These are phyloP conservation scores for Orchesellides sinensis DNA, from an alignment of 2,888 invertebrate species.

Conservation along the genomic window DNA sequence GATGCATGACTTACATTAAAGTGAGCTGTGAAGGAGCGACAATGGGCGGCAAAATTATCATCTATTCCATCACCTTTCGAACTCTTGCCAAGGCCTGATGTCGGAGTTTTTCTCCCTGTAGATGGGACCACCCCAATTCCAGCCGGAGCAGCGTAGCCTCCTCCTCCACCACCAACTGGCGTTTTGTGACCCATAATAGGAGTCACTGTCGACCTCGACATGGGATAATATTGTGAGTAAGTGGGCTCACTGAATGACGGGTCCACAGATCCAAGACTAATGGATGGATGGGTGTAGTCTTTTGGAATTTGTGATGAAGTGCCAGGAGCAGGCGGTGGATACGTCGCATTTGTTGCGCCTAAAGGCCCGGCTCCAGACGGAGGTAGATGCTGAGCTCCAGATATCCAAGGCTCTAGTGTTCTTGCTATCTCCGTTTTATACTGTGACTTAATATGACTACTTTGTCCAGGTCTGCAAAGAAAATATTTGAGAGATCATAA, in stretches of 20 bases:
- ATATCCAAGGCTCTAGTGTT: slow-evolving; percentile 82
- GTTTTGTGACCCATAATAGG: slow-evolving; percentile 70
- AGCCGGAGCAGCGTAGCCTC: slow-evolving; percentile 72
- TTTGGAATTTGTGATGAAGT: slow-evolving; percentile 70
- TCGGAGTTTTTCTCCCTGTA: slow-evolving; percentile 73
- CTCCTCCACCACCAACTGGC: slow-evolving; percentile 57
- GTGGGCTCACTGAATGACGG: slow-evolving; percentile 73
- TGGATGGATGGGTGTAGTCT: slow-evolving; percentile 73
- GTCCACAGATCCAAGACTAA: slow-evolving; percentile 71
- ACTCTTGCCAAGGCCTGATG: slow-evolving; percentile 70
- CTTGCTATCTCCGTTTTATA: slow-evolving; percentile 83
- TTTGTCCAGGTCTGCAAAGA: slow-evolving; percentile 80
- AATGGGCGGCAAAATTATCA: slow-evolving; percentile 82
- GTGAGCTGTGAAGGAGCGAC: slow-evolving; percentile 80
- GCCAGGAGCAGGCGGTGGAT: slow-evolving; percentile 56
- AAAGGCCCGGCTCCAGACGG: slow-evolving; percentile 58
- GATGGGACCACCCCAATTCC: slow-evolving; percentile 66
- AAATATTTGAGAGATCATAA: slow-evolving; percentile 71
- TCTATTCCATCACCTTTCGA: slow-evolving; percentile 78
- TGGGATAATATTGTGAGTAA: slow-evolving; percentile 74
- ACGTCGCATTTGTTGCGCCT: slow-evolving; percentile 69
- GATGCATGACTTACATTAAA: slow-evolving; percentile 73
- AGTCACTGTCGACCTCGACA: slow-evolving; percentile 73
- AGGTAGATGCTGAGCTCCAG: slow-evolving; percentile 74
- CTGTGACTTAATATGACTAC: slow-evolving; percentile 80